These are phyloP conservation scores for Griposia aprilina DNA, from an alignment of 2,888 invertebrate species.

Conservation along the genomic window DNA sequence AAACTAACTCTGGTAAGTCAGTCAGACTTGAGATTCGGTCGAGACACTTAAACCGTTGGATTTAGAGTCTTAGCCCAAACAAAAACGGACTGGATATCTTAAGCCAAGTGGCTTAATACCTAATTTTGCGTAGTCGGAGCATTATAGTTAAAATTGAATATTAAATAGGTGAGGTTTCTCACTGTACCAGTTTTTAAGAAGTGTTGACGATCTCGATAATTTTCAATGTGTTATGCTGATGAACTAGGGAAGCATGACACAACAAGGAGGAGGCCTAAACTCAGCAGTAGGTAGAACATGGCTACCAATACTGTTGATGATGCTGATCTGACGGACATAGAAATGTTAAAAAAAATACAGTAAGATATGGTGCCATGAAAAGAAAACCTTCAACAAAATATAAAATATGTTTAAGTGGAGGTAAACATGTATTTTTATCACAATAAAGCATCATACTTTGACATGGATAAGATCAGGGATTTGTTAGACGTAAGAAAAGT, in stretches of 20 bases:
- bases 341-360: not conserved
- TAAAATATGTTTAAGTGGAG: not conserved
- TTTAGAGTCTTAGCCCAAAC: slow-evolving; percentile 19
- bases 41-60: slow-evolving; percentile 24
- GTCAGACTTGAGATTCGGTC: slow-evolving; percentile 19
- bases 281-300: not conserved
- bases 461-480: too few species aligned
- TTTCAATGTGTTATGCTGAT: not conserved
- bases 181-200: too few species aligned
- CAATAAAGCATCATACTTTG: slow-evolving; percentile 96
- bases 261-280: too few species aligned
- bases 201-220: not conserved
- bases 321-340: not conserved
- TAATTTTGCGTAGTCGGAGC: not conserved
- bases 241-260: too few species aligned
- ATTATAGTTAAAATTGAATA: slow-evolving; percentile 16
- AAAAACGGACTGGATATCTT: slow-evolving; percentile 25
- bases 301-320: not conserved
- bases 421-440: slow-evolving; percentile 92
- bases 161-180: not conserved
- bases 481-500: slow-evolving; percentile 98
- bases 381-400: not conserved
- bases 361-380: not conserved
- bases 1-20: slow-evolving; percentile 13
- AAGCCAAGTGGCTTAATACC: not conserved